Evolutionary conservation across 2,113 vertebrate species (phyloP), one percentile per base, ranked within the genome.

Genomic region (Phylloscopus trochilus): DNA sequence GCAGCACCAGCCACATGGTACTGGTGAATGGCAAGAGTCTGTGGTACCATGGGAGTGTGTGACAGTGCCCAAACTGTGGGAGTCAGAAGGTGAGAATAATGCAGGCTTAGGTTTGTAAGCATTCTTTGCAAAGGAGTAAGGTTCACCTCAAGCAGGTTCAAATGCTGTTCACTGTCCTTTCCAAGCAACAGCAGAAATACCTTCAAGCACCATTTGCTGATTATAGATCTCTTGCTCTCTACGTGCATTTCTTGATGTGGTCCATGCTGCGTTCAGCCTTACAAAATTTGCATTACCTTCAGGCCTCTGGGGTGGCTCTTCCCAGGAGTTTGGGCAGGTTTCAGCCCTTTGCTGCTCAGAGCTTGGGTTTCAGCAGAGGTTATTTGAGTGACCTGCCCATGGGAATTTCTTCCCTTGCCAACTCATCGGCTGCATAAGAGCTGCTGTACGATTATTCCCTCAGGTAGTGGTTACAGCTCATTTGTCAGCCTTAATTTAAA

Each of bases 401-500:
- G 46, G 33, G 77, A 94, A 84, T 9, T 24, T 91, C 51, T 92
- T 91, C 46, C 83, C 37, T 96, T 6, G 2, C 10, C 66, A 82
- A 16, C 41, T 84, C 33, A 41, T 60, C 0, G 0, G 16, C 80
- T 78, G 5, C 2, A 2, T 56, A 46, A 72, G 33, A 87, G 33
- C 49, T 31, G 7, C 46, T 44, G 41, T n/a, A 84, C 5, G 0
- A 88, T 80, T 92, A 67, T 89, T 92, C 77, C 77, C 73, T 82
- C 55, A 52, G 87, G 60, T 64, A 67, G 33, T 67, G 37, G 44
- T 44, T 83, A 20, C 39, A 15, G 90, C 59, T 94, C 55, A 73
- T 88, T 77, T 92, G 75, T 83, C 88, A 80, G 72, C 39, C 51
- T 79, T 51, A 64, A 85, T 88, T 90, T 83, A 93, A 94, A 51